Percentiles rank a stretch among this genome's conserved stretches.
Evolutionary conservation across 2,888 invertebrate genomes (phyloP).

Genomic region (Microplitis manilae): DNA sequence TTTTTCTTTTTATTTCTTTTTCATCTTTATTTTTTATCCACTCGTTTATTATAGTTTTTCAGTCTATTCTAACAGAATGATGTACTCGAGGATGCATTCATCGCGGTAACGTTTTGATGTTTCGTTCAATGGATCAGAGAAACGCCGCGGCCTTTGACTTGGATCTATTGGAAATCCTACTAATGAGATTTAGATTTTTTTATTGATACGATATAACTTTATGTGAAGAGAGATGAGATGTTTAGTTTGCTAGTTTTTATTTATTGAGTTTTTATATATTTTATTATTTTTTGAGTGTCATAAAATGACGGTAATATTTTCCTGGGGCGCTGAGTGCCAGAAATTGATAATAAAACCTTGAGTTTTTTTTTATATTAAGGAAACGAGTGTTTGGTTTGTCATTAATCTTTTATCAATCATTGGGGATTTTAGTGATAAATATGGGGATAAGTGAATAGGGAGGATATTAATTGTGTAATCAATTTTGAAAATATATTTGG

Average conservation of each 20-base stretch:
- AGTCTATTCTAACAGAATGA: constrained; percentile 44
- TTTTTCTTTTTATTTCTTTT: constrained; percentile 39
- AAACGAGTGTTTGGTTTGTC: not conserved
- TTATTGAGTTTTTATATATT: not conserved
- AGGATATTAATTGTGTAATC: too few relatives aligned
- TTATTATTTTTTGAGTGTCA: not conserved
- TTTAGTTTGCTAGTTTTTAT: too few relatives aligned
- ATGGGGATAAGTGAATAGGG: not conserved
- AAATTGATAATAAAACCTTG: not conserved
- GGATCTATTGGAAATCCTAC: not conserved
- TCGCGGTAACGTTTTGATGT: constrained; percentile 58
- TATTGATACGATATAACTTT: not conserved
- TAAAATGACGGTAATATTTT: not conserved
- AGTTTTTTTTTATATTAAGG: not conserved
- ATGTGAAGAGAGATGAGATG: not conserved
- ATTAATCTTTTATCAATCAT: not conserved
- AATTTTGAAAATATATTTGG: too few relatives aligned
- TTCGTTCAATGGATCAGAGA: constrained; percentile 59
- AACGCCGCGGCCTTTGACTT: constrained; percentile 28
- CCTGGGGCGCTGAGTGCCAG: not conserved
- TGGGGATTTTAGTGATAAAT: not conserved
- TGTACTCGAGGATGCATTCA: constrained; percentile 46
- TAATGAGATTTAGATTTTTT: not conserved
- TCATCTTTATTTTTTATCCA: not conserved
- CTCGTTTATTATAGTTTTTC: constrained; percentile 43